Conservation (phyloP, 2,113 vertebrate species). For the Lagopus leucura region DNA sequence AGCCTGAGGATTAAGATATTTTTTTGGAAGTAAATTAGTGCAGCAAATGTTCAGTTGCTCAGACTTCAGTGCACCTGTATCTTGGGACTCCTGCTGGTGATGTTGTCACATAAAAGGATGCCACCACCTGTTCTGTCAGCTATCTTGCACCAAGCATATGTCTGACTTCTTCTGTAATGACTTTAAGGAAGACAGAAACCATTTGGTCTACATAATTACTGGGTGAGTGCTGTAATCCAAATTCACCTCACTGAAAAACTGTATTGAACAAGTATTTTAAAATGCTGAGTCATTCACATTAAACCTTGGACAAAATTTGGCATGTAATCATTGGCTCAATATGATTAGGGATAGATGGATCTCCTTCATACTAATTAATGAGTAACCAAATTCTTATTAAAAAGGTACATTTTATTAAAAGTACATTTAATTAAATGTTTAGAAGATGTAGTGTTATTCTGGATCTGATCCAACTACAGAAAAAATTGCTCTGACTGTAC, state of each 20-base stretch:
- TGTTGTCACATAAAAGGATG: background rate
- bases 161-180: background rate
- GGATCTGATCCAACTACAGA: background rate
- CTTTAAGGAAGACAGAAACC: background rate
- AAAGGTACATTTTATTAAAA: background rate
- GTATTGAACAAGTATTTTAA: background rate
- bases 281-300: background rate
- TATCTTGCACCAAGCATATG: accelerated
- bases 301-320: background rate
- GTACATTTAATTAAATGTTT: background rate
- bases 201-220: background rate
- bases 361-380: background rate
- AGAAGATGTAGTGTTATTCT: background rate
- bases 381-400: background rate
- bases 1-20: background rate
- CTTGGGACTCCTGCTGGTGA: background rate
- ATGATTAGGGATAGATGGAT: background rate
- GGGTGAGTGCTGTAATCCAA: background rate
- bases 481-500: accelerated
- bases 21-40: background rate
- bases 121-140: background rate
- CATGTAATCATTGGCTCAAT: background rate
- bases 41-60: background rate
- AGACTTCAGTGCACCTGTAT: background rate
- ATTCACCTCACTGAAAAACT: background rate